A percentile compares a stretch with the other conserved stretches of the same genome.
These are phyloP conservation scores for Scatophagus argus DNA, from an alignment of 2,113 vertebrate species.

Conservation along the genomic window DNA sequence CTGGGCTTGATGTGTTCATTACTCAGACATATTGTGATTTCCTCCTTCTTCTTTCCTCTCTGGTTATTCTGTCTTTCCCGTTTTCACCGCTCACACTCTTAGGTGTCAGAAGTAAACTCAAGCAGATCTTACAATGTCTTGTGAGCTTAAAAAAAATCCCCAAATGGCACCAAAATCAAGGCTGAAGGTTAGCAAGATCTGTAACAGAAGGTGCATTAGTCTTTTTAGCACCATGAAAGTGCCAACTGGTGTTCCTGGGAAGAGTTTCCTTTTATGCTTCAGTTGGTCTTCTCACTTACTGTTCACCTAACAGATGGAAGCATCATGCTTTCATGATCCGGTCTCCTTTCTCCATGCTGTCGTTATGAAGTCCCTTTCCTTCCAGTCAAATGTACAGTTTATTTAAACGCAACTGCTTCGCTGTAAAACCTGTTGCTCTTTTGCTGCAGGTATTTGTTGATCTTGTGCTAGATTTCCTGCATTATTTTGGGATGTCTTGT, in stretches of 20 bases:
- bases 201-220: not conserved
- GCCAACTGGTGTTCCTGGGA: not conserved
- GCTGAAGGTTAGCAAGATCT: constrained; percentile 4
- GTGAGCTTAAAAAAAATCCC: not conserved
- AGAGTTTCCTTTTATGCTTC: constrained; percentile 5
- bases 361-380: not conserved
- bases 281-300: constrained; percentile 5
- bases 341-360: not conserved
- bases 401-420: constrained; percentile 1
- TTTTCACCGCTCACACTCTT: not conserved
- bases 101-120: not conserved
- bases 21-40: constrained; percentile 30
- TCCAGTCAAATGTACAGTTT: constrained; percentile 1
- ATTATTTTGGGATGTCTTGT: not conserved
- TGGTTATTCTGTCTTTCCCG: constrained; percentile 12
- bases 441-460: not conserved
- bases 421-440: not conserved
- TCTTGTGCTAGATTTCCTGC: not conserved
- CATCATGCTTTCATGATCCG: constrained; percentile 22
- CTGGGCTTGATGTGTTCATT: constrained; percentile 61
- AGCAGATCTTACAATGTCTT: not conserved
- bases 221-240: no score
- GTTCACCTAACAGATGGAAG: constrained; percentile 6
- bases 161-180: no score
- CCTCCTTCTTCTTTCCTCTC: not conserved